Conservation (phyloP, 2,888 invertebrate species). For the Sesamia inferens region DNA sequence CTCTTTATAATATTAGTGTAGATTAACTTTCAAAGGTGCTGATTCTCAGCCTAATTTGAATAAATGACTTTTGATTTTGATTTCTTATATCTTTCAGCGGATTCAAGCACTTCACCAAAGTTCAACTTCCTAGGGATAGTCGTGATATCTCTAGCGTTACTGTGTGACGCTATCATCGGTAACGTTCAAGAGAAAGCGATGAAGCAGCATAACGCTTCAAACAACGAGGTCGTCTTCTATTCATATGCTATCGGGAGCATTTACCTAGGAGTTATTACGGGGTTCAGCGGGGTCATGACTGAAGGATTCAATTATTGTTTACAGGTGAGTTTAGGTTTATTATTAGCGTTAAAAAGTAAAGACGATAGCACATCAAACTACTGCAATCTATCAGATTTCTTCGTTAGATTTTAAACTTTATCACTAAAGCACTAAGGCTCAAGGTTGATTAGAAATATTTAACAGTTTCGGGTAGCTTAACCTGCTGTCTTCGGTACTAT, state of each 20-base stretch:
- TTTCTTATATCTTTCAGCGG: constrained; percentile 87
- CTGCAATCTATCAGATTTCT: no score
- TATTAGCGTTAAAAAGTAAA: not conserved
- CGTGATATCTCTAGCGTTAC: constrained; percentile 95
- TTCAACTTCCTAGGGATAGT: constrained; percentile 92
- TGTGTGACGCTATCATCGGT: constrained; percentile 98
- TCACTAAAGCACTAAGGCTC: no score
- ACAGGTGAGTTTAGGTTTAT: constrained; percentile 89
- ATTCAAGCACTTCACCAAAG: constrained; percentile 93
- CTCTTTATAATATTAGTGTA: no score
- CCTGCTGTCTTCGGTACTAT: no score
- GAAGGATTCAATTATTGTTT: constrained; percentile 94
- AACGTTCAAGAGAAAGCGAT: constrained; percentile 99
- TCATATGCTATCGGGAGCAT: constrained; percentile 97
- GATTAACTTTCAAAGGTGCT: no score
- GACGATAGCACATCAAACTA: no score
- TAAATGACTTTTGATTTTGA: no score
- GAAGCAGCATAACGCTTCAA: constrained; percentile 95
- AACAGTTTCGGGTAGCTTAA: no score
- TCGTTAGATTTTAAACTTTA: no score
- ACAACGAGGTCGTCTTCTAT: constrained; percentile 97
- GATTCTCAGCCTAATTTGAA: no score
- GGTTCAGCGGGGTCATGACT: constrained; percentile 93
- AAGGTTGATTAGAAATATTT: no score
- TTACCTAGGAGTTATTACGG: constrained; percentile 94